Evolutionary conservation across 2,113 vertebrate genomes (phyloP).

Genomic region (Tympanuchus pallidicinctus): DNA sequence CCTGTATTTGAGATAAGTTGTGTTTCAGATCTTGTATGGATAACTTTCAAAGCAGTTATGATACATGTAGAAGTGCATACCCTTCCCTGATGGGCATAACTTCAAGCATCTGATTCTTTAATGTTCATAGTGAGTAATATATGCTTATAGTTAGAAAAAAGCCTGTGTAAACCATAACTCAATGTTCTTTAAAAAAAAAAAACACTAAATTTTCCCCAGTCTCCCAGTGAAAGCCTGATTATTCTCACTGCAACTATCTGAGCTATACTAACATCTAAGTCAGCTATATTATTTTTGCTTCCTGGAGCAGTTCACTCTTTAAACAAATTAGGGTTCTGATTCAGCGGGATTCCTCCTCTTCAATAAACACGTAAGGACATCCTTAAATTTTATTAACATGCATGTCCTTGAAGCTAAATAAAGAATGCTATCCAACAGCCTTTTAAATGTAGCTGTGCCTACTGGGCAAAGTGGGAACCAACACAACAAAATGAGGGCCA

Average conservation of each 20-base stretch:
- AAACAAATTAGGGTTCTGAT: constrained; percentile 27
- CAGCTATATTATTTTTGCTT: constrained; percentile 25
- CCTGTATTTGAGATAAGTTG: neutral
- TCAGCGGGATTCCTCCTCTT: constrained; percentile 24
- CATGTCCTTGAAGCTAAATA: constrained; percentile 57
- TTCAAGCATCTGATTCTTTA: constrained; percentile 31
- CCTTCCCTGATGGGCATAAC: neutral
- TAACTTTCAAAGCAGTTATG: neutral
- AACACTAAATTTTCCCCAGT: neutral
- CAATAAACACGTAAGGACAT: constrained; percentile 40
- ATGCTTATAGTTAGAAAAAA: constrained; percentile 16
- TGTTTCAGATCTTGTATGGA: neutral
- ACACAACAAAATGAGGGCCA: constrained; percentile 12
- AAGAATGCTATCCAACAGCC: constrained; percentile 20
- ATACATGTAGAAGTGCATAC: neutral
- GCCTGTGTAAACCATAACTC: constrained; percentile 25
- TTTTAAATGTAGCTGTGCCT: constrained; percentile 45
- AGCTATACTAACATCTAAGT: constrained; percentile 13
- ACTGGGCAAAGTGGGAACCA: constrained; percentile 40
- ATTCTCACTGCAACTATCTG: constrained; percentile 37
- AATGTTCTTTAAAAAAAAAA: constrained; percentile 34
- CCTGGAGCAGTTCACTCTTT: constrained; percentile 27
- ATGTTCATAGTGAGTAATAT: constrained; percentile 7
- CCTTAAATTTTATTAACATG: constrained; percentile 44
- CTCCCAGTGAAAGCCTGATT: constrained; percentile 7